These are phyloP conservation scores for Dusona sp. DNA, from an alignment of 2,888 invertebrate species.

Conservation along the genomic window DNA sequence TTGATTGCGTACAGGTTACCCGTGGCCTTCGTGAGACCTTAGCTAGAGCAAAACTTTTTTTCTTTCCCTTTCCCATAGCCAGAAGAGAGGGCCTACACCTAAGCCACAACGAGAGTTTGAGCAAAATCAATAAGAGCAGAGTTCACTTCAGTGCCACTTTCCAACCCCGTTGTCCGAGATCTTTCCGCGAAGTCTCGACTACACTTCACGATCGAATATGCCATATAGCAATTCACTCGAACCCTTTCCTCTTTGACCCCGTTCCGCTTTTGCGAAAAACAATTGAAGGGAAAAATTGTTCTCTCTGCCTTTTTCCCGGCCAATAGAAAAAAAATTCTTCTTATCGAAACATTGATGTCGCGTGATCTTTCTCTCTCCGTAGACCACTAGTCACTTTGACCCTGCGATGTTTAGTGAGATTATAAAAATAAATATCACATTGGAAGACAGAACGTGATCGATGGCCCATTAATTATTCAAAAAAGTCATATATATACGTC, in stretches of 20 bases:
- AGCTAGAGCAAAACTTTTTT: conserved; percentile 21
- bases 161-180: conserved; percentile 50
- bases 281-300: conserved; percentile 32
- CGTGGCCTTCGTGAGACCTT: not conserved
- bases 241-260: conserved; percentile 33
- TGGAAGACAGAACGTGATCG: not conserved
- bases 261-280: conserved; percentile 38
- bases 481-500: not conserved
- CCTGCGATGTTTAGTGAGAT: not conserved
- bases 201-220: conserved; percentile 40
- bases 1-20: not conserved
- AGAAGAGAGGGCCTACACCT: conserved; percentile 12
- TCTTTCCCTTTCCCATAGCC: not conserved
- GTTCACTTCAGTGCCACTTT: conserved; percentile 52
- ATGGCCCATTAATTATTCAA: not conserved
- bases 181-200: conserved; percentile 32
- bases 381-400: not conserved
- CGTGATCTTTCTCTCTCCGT: not conserved
- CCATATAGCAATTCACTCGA: conserved; percentile 8
- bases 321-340: not conserved
- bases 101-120: conserved; percentile 16
- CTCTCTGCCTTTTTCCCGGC: not conserved
- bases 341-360: not conserved
- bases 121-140: conserved; percentile 64
- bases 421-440: not conserved